phyloP scores from a whole-genome alignment of 2,113 vertebrate genomes.

The Elgaria multicarinata region DNA sequence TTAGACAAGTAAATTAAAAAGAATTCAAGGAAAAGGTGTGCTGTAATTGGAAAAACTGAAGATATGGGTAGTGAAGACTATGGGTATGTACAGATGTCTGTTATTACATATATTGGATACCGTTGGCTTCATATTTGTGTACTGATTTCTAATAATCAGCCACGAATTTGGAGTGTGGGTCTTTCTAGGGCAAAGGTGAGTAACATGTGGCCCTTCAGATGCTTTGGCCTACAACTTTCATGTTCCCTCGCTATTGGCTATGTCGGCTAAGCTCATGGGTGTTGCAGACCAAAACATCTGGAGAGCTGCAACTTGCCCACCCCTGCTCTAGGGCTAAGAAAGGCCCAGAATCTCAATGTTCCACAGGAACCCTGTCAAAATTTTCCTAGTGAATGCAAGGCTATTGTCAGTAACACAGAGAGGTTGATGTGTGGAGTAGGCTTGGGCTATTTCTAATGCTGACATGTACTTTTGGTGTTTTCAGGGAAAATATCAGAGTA shows the following conservation, averaged over 20 bases:
- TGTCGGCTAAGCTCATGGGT: no score
- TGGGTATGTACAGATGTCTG: neutral
- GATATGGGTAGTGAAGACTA: neutral
- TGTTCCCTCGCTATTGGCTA: no score
- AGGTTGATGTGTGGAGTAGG: conserved; percentile 15
- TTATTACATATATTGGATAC: neutral
- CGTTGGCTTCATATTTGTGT: neutral
- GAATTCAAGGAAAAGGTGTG: neutral
- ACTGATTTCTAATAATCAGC: neutral
- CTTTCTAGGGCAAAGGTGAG: no score
- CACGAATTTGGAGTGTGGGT: neutral
- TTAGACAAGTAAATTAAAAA: no score
- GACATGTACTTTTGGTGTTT: conserved; percentile 39
- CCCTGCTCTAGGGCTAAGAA: neutral
- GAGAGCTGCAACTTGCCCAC: no score
- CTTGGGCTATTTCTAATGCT: neutral
- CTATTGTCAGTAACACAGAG: neutral
- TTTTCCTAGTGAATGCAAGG: neutral
- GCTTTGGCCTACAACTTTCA: no score
- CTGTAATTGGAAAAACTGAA: neutral
- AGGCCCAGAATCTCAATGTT: neutral
- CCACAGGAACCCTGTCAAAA: neutral
- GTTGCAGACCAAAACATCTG: no score
- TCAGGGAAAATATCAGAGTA: conserved; percentile 90
- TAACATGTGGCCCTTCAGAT: no score